Evolutionary conservation across 2,888 invertebrate genomes (phyloP).

Genomic region (Ectobius pallidus): DNA sequence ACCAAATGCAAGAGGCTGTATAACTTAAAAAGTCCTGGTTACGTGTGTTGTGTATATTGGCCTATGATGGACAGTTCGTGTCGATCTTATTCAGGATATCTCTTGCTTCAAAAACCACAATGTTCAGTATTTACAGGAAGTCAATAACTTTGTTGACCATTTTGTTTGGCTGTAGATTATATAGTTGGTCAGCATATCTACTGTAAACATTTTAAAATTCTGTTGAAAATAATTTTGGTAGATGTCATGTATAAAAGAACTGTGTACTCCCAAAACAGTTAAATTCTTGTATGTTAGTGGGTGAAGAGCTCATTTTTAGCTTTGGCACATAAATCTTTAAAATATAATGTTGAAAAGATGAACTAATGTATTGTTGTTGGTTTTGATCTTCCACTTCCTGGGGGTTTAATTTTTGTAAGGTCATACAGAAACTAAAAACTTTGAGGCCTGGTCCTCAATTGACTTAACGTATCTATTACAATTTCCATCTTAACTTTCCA

Average conservation of each 20-base stretch:
- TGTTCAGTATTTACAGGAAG: slow-evolving; percentile 15
- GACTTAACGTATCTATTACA: no score
- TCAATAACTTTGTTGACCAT: slow-evolving; percentile 1
- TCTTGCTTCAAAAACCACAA: slow-evolving; percentile 7
- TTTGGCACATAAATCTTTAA: slow-evolving; percentile 19
- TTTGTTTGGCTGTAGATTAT: slow-evolving; percentile 12
- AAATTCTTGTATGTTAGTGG: neutral
- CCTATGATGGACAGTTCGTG: slow-evolving; percentile 10
- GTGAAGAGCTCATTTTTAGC: neutral
- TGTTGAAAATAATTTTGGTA: neutral
- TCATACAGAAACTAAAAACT: neutral
- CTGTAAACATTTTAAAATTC: neutral
- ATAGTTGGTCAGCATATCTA: neutral
- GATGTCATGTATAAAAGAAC: neutral
- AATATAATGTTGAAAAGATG: slow-evolving; percentile 1
- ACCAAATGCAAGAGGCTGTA: neutral
- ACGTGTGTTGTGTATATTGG: slow-evolving; percentile 10
- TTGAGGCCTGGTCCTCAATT: no score
- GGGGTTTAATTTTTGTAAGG: neutral
- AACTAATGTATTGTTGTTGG: neutral
- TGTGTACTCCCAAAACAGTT: neutral
- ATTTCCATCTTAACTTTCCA: no score
- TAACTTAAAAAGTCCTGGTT: neutral
- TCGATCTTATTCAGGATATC: slow-evolving; percentile 8
- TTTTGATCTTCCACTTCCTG: slow-evolving; percentile 7